Evolutionary conservation across 2,113 vertebrate species (phyloP).

Genomic region (Probosciger aterrimus): DNA sequence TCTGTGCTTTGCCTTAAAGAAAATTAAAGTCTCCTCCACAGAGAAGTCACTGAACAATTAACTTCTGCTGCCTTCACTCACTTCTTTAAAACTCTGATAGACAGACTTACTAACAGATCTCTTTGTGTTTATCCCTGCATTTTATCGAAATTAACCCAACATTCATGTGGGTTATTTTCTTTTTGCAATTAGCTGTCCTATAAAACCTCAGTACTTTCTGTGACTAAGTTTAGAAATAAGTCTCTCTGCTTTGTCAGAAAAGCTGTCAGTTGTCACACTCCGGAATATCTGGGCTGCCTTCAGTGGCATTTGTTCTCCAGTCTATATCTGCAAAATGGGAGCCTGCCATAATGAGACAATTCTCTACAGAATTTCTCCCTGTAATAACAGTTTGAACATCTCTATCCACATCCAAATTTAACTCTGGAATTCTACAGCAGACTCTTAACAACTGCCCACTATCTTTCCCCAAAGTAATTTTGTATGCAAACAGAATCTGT

Average conservation of each 20-base stretch:
- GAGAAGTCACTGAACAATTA: background rate
- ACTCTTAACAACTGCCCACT: background rate
- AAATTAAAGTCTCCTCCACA: background rate
- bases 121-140: background rate
- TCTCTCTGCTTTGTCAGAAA: conserved; percentile 27
- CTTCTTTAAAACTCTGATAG: background rate
- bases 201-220: conserved; percentile 1
- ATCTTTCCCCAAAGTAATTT: conserved; percentile 10
- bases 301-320: background rate
- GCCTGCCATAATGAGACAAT: background rate
- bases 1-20: background rate
- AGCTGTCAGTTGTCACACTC: conserved; percentile 40
- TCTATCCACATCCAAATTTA: conserved; percentile 37
- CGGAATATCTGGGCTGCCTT: conserved; percentile 6
- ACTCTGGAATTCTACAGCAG: conserved; percentile 11
- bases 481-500: conserved; percentile 10
- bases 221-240: conserved; percentile 35
- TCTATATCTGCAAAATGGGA: background rate
- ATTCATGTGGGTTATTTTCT: background rate
- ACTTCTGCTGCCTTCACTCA: background rate
- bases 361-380: background rate
- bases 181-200: background rate
- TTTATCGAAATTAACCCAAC: background rate
- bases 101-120: background rate
- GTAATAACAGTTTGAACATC: background rate